Conservation (phyloP, 2,797 vertebrate species). For the Tapirus indicus region DNA sequence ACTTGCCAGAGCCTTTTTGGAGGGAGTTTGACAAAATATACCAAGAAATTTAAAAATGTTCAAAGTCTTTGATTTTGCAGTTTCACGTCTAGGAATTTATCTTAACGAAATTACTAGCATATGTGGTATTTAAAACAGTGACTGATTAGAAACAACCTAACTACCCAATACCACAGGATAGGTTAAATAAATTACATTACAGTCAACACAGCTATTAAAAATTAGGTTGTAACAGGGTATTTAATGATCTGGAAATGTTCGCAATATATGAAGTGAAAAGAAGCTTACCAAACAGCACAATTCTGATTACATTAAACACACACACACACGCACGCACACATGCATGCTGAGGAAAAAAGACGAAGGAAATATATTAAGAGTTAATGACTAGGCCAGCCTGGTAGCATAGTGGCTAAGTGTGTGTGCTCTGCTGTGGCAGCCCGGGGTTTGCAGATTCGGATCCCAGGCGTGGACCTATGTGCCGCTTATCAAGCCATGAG, state of each 20-base stretch:
- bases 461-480: too few relatives aligned
- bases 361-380: not conserved
- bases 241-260: not conserved
- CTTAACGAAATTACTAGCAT: not conserved
- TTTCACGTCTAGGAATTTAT: not conserved
- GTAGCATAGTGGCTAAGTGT: too few relatives aligned
- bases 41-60: not conserved
- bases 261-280: slow-evolving; percentile 7
- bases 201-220: slow-evolving; percentile 3
- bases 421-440: too few relatives aligned
- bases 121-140: not conserved
- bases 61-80: not conserved
- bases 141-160: not conserved
- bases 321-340: not conserved
- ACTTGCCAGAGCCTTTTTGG: not conserved
- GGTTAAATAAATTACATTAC: not conserved
- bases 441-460: too few relatives aligned
- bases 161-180: not conserved
- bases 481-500: too few relatives aligned
- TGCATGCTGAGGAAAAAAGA: not conserved
- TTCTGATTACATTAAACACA: not conserved
- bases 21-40: not conserved
- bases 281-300: not conserved
- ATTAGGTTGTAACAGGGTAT: not conserved
- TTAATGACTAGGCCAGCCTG: not conserved